phyloP scores from a whole-genome alignment of 2,797 vertebrate species.

The Coracias cyanogaster region DNA sequence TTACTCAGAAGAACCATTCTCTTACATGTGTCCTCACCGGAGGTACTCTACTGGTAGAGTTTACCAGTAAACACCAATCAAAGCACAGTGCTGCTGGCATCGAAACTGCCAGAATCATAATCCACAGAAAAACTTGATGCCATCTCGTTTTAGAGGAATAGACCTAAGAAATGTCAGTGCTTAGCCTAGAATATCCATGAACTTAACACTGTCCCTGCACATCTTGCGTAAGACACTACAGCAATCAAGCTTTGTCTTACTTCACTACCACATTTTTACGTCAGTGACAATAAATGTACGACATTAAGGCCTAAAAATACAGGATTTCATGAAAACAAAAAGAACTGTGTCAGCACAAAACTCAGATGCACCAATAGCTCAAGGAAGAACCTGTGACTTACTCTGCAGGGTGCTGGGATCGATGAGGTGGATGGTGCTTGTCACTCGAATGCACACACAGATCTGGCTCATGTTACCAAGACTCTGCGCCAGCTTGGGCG shows the following conservation, averaged over 20 bases:
- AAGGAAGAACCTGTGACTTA: slow-evolving; percentile 73
- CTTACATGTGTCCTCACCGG: neutral
- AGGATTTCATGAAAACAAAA: neutral
- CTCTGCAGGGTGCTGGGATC: slow-evolving; percentile 94
- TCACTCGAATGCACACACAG: slow-evolving; percentile 93
- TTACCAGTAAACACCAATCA: neutral
- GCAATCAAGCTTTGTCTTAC: neutral
- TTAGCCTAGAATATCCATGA: neutral
- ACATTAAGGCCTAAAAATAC: neutral
- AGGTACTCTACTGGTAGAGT: neutral
- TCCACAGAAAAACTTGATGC: neutral
- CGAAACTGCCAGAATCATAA: neutral
- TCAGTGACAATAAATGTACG: neutral
- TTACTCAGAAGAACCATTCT: neutral
- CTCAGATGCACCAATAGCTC: accelerated
- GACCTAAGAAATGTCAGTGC: neutral
- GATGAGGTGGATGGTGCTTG: slow-evolving; percentile 93
- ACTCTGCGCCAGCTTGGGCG: slow-evolving; percentile 93
- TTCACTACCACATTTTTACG: accelerated
- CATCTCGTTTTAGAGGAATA: neutral
- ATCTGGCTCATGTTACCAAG: slow-evolving; percentile 97
- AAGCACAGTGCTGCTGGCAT: neutral
- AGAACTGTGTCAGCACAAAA: neutral
- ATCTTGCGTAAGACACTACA: accelerated
- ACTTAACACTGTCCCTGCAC: neutral